These are phyloP conservation scores for Lypha dubia DNA, from an alignment of 2,888 invertebrate species.

Conservation along the genomic window DNA sequence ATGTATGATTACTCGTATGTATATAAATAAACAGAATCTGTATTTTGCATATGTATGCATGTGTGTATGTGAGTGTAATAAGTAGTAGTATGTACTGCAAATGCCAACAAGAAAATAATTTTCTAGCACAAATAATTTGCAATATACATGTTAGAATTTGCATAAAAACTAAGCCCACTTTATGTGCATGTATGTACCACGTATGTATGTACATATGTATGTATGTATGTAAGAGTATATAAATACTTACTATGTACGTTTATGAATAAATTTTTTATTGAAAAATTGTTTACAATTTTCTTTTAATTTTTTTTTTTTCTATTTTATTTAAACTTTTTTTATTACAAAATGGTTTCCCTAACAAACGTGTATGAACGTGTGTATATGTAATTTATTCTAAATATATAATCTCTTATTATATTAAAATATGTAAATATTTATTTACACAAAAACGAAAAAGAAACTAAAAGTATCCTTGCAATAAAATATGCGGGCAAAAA, in stretches of 20 bases:
- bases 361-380: not conserved
- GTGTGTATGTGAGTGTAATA: not conserved
- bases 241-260: too few relatives aligned
- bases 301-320: not conserved
- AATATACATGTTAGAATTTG: not conserved
- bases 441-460: conserved; percentile 3
- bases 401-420: not conserved
- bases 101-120: not conserved
- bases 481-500: conserved; percentile 2
- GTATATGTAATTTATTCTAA: conserved; percentile 3
- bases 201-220: too few relatives aligned
- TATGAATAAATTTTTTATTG: not conserved
- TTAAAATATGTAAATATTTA: conserved; percentile 55
- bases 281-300: conserved; percentile 4
- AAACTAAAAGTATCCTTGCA: conserved; percentile 12
- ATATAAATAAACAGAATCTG: not conserved
- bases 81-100: not conserved
- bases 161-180: not conserved
- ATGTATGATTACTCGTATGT: not conserved
- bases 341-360: conserved; percentile 62
- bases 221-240: too few relatives aligned
- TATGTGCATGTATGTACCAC: not conserved
- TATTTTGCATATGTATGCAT: too few relatives aligned
- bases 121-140: not conserved
- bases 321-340: conserved; percentile 18